These are phyloP conservation scores for Clarias gariepinus DNA, from an alignment of 2,113 vertebrate species.

Conservation along the genomic window DNA sequence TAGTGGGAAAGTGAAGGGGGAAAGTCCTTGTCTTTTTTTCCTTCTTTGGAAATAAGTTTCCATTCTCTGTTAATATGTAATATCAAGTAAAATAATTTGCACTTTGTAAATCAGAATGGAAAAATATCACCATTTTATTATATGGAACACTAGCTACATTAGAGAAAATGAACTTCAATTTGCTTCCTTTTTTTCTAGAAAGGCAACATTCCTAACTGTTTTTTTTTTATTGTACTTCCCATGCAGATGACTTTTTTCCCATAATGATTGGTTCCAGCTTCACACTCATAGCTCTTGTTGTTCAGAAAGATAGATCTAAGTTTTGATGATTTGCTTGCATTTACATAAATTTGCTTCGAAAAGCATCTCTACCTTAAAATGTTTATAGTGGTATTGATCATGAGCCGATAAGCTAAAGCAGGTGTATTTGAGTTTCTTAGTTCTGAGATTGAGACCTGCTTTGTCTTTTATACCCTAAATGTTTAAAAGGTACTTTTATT, in stretches of 20 bases:
- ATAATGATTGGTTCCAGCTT: not conserved
- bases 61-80: constrained; percentile 66
- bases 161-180: constrained; percentile 62
- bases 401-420: not conserved
- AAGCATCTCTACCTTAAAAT: not conserved
- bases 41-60: constrained; percentile 58
- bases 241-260: not conserved
- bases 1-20: not conserved
- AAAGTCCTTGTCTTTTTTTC: constrained; percentile 30
- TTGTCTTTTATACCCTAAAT: not conserved
- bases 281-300: not conserved
- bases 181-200: constrained; percentile 26
- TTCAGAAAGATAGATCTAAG: not conserved
- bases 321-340: not conserved
- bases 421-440: not conserved
- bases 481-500: constrained; percentile 35
- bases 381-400: not conserved
- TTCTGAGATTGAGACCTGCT: not conserved
- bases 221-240: not conserved
- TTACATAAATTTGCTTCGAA: not conserved
- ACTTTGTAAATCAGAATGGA: constrained; percentile 73
- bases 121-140: constrained; percentile 39
- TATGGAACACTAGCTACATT: constrained; percentile 72
- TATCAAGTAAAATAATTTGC: constrained; percentile 67
- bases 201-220: not conserved